phyloP scores from a whole-genome alignment of 2,888 invertebrate genomes.

The Nipponacmea schrenckii region DNA sequence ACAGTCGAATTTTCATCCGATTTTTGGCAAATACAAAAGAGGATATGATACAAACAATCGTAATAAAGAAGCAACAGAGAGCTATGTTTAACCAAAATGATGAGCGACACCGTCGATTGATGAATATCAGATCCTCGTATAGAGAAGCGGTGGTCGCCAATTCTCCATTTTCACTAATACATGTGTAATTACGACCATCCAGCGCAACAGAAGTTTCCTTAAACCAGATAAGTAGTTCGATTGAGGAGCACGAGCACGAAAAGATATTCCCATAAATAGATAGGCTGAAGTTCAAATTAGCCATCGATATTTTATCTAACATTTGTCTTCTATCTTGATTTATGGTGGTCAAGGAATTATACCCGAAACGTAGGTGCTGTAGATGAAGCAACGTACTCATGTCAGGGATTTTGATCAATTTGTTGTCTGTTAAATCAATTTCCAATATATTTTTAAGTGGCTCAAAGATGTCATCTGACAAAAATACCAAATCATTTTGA shows the following conservation, averaged over 20 bases:
- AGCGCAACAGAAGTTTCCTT: neutral
- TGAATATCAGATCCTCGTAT: neutral
- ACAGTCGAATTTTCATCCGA: neutral
- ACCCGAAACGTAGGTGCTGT: neutral
- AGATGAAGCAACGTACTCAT: neutral
- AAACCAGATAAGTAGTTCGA: neutral
- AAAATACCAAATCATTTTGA: neutral
- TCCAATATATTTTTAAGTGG: neutral
- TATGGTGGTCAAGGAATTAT: neutral
- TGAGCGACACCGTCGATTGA: neutral
- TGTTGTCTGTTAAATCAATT: neutral
- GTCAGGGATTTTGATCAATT: neutral
- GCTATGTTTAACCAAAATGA: neutral
- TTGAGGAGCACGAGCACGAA: neutral
- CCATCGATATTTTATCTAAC: neutral
- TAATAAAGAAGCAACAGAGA: neutral
- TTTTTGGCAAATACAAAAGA: neutral
- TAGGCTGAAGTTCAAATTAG: neutral
- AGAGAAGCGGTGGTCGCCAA: neutral
- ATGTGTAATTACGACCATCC: neutral
- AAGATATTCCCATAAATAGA: neutral
- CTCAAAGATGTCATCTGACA: neutral
- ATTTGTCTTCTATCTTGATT: neutral
- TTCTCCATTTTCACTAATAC: neutral
- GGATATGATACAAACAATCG: neutral